These are phyloP conservation scores for Rhagologus leucostigma DNA, from an alignment of 2,113 vertebrate genomes.

Conservation along the genomic window DNA sequence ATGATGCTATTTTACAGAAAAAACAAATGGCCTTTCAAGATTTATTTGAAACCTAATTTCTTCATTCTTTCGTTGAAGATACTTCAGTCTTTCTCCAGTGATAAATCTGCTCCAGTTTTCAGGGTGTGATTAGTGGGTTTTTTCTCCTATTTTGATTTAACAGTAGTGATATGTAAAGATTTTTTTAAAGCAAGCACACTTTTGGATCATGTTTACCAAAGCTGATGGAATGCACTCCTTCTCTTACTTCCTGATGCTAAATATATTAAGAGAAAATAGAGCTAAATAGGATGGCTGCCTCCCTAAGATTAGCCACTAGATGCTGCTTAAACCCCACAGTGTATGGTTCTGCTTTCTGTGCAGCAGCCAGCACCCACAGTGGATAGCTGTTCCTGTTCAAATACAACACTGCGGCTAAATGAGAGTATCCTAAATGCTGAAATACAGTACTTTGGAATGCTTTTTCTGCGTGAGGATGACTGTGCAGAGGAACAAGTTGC, in stretches of 20 bases:
- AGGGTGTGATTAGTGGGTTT: background rate
- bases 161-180: background rate
- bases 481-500: background rate
- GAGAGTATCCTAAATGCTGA: background rate
- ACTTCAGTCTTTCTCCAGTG: background rate
- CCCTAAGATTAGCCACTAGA: conserved; percentile 49
- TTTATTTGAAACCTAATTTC: background rate
- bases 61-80: background rate
- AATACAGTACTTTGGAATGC: background rate
- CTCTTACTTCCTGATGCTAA: background rate
- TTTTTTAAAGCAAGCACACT: background rate
- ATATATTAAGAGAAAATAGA: background rate
- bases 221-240: background rate
- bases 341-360: background rate
- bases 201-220: background rate
- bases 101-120: background rate
- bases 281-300: background rate
- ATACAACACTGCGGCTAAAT: background rate
- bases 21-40: background rate
- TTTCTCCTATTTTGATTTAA: background rate
- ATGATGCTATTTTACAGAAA: background rate
- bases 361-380: background rate
- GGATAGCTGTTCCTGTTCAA: background rate
- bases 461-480: background rate
- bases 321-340: conserved; percentile 40